These are phyloP conservation scores for Meloidogyne hapla DNA, from an alignment of 1,140 invertebrate species.

Conservation along the genomic window DNA sequence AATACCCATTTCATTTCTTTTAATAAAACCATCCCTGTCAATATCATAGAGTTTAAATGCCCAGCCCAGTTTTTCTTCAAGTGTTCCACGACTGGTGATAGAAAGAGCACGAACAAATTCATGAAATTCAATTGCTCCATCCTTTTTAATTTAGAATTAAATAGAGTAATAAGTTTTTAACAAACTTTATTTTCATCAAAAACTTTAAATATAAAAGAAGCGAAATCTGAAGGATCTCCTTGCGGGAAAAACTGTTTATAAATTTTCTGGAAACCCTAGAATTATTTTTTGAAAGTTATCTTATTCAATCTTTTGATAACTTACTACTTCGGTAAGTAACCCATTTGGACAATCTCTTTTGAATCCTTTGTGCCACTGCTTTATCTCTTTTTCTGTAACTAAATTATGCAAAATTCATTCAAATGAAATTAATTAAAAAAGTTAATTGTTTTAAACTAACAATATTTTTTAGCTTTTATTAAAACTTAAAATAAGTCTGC, in stretches of 20 bases:
- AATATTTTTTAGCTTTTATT: conserved; percentile 22
- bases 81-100: conserved; percentile 88
- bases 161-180: too few species aligned
- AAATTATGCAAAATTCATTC: too few species aligned
- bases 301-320: too few species aligned
- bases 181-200: conserved; percentile 97
- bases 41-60: conserved; percentile 51
- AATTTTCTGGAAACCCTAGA: conserved; percentile 93
- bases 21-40: conserved; percentile 91
- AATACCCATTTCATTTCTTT: conserved; percentile 81
- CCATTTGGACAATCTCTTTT: conserved; percentile 63
- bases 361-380: conserved; percentile 64
- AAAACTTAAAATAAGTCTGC: conserved; percentile 60
- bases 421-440: too few species aligned
- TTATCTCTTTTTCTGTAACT: conserved; percentile 64
- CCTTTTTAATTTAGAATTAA: conserved; percentile 69
- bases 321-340: conserved; percentile 62
- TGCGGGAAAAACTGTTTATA: conserved; percentile 97
- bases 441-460: too few species aligned
- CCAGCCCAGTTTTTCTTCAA: conserved; percentile 90
- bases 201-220: conserved; percentile 90
- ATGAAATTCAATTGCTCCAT: conserved; percentile 94
- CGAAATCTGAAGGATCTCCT: conserved; percentile 90
- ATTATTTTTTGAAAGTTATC: neutral
- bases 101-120: conserved; percentile 92